phyloP scores from a whole-genome alignment of 2,113 vertebrate species.

The Onychostruthus taczanowskii region DNA sequence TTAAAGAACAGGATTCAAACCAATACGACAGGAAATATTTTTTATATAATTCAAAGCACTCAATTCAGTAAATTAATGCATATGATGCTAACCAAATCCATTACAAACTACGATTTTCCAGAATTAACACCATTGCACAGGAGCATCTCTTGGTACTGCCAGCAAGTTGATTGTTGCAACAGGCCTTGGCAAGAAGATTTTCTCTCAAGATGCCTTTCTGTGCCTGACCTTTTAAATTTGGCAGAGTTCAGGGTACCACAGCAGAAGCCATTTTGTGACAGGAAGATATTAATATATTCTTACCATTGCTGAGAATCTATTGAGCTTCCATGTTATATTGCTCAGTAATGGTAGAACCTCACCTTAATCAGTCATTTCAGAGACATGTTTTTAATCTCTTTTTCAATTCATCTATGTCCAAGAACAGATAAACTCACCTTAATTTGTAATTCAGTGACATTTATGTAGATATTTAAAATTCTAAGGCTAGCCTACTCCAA shows the following conservation, averaged over 20 bases:
- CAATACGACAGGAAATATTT: neutral
- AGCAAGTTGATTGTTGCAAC: neutral
- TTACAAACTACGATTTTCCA: neutral
- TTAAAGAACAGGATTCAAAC: neutral
- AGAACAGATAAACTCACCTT: conserved; percentile 1
- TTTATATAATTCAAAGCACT: neutral
- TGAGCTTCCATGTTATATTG: neutral
- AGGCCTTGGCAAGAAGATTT: neutral
- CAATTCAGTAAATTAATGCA: neutral
- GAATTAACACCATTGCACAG: neutral
- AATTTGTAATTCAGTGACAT: conserved; percentile 33
- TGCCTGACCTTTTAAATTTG: neutral
- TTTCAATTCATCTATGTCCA: neutral
- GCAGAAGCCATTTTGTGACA: conserved; percentile 4
- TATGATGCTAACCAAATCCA: neutral
- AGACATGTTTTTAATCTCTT: neutral
- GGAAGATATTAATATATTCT: neutral
- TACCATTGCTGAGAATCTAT: neutral
- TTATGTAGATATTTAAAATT: conserved; percentile 37
- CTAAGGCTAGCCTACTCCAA: neutral
- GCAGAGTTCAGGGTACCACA: neutral
- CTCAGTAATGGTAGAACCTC: neutral
- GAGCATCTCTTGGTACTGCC: neutral
- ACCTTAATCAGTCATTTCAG: neutral
- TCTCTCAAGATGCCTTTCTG: neutral